Evolutionary conservation across 2,888 invertebrate genomes (phyloP).

Genomic region (Rambutsinella grinnellia): DNA sequence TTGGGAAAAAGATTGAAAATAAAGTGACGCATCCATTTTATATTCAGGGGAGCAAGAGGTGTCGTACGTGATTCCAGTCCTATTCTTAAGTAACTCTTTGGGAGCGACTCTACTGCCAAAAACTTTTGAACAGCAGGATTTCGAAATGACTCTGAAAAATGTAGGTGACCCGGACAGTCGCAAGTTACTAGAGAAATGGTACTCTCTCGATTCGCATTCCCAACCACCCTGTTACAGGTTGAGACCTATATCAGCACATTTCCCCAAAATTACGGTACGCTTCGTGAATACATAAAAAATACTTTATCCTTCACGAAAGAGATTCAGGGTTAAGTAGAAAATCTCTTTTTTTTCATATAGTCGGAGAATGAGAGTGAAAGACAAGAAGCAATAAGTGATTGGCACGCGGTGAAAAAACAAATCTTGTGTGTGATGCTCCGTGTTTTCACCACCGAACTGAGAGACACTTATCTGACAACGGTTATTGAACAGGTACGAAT

Average conservation of each 20-base stretch:
- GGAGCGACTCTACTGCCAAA: slow-evolving; percentile 83
- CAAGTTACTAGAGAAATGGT: slow-evolving; percentile 72
- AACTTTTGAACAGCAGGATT: slow-evolving; percentile 84
- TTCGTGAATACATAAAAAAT: slow-evolving; percentile 48
- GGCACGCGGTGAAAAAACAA: slow-evolving; percentile 74
- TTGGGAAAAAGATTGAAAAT: no score
- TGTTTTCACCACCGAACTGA: slow-evolving; percentile 81
- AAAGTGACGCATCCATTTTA: slow-evolving; percentile 20
- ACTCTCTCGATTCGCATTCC: slow-evolving; percentile 79
- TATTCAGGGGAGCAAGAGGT: slow-evolving; percentile 79
- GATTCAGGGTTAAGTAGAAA: background rate
- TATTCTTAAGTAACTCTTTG: slow-evolving; percentile 83
- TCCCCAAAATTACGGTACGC: slow-evolving; percentile 72
- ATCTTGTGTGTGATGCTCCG: slow-evolving; percentile 79
- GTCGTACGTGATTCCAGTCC: slow-evolving; percentile 82
- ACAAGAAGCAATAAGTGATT: slow-evolving; percentile 72
- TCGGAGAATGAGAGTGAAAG: slow-evolving; percentile 69
- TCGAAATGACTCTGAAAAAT: slow-evolving; percentile 80
- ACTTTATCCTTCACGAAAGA: no score
- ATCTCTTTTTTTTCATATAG: slow-evolving; percentile 13
- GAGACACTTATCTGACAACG: slow-evolving; percentile 85
- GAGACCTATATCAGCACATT: slow-evolving; percentile 74
- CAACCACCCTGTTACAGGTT: slow-evolving; percentile 84
- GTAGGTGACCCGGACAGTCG: slow-evolving; percentile 72
- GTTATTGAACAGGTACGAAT: slow-evolving; percentile 80